These are phyloP conservation scores for Julus scandinavius DNA, from an alignment of 2,888 invertebrate genomes.

Conservation along the genomic window DNA sequence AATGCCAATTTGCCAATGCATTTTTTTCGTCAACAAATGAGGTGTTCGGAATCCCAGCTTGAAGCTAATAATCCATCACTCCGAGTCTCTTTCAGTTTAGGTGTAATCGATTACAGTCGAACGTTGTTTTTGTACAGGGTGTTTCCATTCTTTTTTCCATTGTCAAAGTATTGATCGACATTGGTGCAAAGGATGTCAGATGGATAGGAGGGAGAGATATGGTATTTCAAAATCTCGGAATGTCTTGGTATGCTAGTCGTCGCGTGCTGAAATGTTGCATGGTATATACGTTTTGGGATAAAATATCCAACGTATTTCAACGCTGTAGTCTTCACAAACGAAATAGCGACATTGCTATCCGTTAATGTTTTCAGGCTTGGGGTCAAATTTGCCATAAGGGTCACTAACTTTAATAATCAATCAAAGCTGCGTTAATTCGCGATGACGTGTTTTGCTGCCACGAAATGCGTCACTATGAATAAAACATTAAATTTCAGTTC, in stretches of 20 bases:
- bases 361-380: conserved; percentile 1
- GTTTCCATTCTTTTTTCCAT: background rate
- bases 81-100: conserved; percentile 24
- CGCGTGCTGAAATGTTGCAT: background rate
- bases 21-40: background rate
- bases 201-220: conserved; percentile 8
- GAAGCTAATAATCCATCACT: conserved; percentile 15
- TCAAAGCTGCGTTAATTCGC: background rate
- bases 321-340: background rate
- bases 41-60: conserved; percentile 2
- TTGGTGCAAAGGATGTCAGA: conserved; percentile 7
- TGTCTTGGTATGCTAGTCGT: conserved; percentile 1
- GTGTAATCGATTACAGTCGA: conserved; percentile 33
- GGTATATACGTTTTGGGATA: background rate
- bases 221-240: background rate
- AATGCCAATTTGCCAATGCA: conserved; percentile 24
- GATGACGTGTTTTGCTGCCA: conserved; percentile 15
- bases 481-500: conserved; percentile 26
- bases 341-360: background rate
- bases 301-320: background rate
- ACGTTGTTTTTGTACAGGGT: conserved; percentile 16
- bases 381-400: conserved; percentile 25
- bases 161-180: background rate
- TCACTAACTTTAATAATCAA: conserved; percentile 33
- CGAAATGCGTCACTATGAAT: conserved; percentile 25